Conservation (phyloP, 1,140 invertebrate species). For the Lordiphosa mommai region DNA sequence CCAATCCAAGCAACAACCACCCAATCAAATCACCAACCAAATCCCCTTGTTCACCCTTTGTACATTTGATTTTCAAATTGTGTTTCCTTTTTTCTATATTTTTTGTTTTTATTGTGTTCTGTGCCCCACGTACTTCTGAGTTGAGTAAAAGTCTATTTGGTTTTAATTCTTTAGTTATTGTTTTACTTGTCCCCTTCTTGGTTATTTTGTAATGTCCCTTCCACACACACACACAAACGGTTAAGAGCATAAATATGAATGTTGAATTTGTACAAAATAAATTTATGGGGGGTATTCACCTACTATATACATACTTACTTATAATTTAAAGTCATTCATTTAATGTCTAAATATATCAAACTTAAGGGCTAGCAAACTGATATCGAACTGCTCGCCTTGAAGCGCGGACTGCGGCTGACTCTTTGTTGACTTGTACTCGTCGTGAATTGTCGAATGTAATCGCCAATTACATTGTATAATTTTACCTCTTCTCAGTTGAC, state of each 20-base stretch:
- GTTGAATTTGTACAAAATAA: neutral
- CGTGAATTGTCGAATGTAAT: too few relatives aligned
- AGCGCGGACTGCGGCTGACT: too few relatives aligned
- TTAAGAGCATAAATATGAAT: conserved; percentile 5
- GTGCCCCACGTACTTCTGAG: conserved; percentile 1
- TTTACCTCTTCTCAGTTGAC: too few relatives aligned
- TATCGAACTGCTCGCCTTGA: too few relatives aligned
- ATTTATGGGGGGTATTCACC: neutral
- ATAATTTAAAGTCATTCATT: too few relatives aligned
- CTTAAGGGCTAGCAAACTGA: too few relatives aligned
- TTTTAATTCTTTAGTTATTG: conserved; percentile 1
- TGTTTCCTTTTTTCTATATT: conserved; percentile 10
- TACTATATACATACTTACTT: too few relatives aligned
- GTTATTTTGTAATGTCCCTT: neutral
- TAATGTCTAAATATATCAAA: too few relatives aligned
- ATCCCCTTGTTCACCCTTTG: conserved; percentile 26
- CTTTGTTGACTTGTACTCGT: too few relatives aligned
- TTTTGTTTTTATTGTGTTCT: conserved; percentile 6
- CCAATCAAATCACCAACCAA: conserved; percentile 30
- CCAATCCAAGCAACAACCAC: conserved; percentile 18
- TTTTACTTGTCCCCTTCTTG: neutral
- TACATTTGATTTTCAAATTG: conserved; percentile 45
- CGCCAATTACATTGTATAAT: too few relatives aligned
- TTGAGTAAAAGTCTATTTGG: neutral
- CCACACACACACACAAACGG: neutral